phyloP scores from a whole-genome alignment of 2,797 vertebrate species.

The Lagodon rhomboides region DNA sequence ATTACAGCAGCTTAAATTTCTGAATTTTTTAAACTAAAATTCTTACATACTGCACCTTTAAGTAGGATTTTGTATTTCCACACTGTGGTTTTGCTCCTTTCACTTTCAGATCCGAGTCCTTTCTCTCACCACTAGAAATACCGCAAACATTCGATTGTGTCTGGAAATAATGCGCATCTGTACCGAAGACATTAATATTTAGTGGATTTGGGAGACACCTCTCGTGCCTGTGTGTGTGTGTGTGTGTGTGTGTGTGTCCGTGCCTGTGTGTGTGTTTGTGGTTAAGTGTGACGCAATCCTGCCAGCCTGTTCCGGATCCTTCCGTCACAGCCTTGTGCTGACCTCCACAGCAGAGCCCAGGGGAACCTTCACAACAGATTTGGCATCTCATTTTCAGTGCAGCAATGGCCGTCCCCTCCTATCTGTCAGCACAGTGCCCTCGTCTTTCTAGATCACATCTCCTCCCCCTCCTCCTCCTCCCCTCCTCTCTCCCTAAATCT shows the following conservation, averaged over 20 bases:
- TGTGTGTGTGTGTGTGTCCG: conserved; percentile 7
- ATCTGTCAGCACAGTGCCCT: conserved; percentile 83
- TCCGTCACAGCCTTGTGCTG: conserved; percentile 78
- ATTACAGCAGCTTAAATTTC: too few species aligned
- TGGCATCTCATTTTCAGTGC: conserved; percentile 80
- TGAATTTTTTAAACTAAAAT: too few species aligned
- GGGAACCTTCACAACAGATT: conserved; percentile 88
- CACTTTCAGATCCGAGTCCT: too few species aligned
- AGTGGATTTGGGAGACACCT: conserved; percentile 30
- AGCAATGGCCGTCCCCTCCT: conserved; percentile 84
- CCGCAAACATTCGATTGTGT: background rate
- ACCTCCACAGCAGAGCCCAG: conserved; percentile 84
- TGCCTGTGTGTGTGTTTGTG: conserved; percentile 36
- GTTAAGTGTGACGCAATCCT: conserved; percentile 59
- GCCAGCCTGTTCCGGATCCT: conserved; percentile 64
- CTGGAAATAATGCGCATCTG: conserved; percentile 10
- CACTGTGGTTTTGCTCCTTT: too few species aligned
- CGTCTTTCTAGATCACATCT: conserved; percentile 84
- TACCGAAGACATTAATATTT: conserved; percentile 10
- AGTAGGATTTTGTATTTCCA: too few species aligned
- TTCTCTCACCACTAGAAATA: too few species aligned
- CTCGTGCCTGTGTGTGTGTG: background rate
- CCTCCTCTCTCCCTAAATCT: conserved; percentile 64
- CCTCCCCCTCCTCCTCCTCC: conserved; percentile 56
- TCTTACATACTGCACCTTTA: too few species aligned